Conservation (phyloP, 2,113 vertebrate species). For the Pimephales promelas region DNA sequence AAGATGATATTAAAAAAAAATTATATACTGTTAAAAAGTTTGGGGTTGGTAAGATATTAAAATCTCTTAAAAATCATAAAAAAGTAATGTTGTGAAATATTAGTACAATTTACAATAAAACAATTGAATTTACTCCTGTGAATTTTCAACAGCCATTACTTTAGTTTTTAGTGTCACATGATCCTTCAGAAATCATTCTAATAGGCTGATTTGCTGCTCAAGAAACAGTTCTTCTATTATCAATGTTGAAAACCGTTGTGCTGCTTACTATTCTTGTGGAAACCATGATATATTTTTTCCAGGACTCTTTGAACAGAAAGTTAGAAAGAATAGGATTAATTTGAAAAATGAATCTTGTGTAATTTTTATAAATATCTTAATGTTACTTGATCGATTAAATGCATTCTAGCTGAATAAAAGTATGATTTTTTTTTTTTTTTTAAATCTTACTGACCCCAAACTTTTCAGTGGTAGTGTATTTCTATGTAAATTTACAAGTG, state of each 20-base stretch:
- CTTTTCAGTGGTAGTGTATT: neutral
- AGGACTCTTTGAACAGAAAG: neutral
- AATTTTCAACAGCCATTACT: neutral
- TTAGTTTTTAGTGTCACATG: neutral
- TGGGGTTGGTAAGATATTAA: neutral
- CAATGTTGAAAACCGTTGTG: neutral
- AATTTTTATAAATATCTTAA: neutral
- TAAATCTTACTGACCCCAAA: neutral
- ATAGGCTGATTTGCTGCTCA: neutral
- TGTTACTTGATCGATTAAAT: neutral
- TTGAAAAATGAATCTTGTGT: too few species aligned
- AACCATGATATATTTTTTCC: neutral
- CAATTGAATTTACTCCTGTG: neutral
- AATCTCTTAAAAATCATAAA: neutral
- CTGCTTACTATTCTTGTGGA: neutral
- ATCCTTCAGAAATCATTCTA: constrained; percentile 1
- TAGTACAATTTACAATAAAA: neutral
- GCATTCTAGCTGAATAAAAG: neutral
- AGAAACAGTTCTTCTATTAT: neutral
- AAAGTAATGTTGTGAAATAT: neutral
- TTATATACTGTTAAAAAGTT: neutral
- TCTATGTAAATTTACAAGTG: neutral
- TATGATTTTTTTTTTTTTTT: neutral
- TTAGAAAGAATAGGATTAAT: neutral
- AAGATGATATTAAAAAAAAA: neutral